phyloP scores from a whole-genome alignment of 2,113 vertebrate genomes.

The Myiozetetes cayanensis region DNA sequence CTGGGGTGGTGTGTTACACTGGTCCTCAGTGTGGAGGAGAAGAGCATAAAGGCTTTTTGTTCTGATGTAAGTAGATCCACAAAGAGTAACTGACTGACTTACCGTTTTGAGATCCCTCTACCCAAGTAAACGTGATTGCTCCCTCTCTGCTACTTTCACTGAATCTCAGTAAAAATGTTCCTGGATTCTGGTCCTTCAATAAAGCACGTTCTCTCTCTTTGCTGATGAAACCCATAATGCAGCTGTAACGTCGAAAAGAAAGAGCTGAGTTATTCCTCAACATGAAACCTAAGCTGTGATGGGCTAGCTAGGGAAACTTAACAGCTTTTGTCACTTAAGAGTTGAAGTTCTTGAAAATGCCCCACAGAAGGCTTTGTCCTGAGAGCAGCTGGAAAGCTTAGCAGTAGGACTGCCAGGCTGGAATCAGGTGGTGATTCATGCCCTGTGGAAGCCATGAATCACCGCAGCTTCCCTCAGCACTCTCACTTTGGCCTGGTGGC shows the following conservation, averaged over 20 bases:
- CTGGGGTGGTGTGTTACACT: background rate
- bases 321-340: background rate
- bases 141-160: conserved; percentile 96
- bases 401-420: background rate
- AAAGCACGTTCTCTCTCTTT: conserved; percentile 88
- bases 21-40: background rate
- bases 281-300: background rate
- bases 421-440: background rate
- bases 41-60: background rate
- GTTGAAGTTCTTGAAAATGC: background rate
- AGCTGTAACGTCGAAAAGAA: conserved; percentile 69
- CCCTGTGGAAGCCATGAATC: background rate
- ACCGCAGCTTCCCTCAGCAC: background rate
- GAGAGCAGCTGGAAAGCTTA: background rate
- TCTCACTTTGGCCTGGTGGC: background rate
- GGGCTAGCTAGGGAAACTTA: background rate
- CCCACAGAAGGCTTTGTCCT: background rate
- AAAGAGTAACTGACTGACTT: conserved; percentile 48
- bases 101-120: conserved; percentile 85
- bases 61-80: background rate
- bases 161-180: conserved; percentile 93
- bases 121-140: conserved; percentile 97
- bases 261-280: background rate
- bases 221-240: conserved; percentile 94
- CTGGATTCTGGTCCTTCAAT: conserved; percentile 82